These are phyloP conservation scores for Rhyacophila brunnea DNA, from an alignment of 1,140 invertebrate genomes.

Conservation along the genomic window DNA sequence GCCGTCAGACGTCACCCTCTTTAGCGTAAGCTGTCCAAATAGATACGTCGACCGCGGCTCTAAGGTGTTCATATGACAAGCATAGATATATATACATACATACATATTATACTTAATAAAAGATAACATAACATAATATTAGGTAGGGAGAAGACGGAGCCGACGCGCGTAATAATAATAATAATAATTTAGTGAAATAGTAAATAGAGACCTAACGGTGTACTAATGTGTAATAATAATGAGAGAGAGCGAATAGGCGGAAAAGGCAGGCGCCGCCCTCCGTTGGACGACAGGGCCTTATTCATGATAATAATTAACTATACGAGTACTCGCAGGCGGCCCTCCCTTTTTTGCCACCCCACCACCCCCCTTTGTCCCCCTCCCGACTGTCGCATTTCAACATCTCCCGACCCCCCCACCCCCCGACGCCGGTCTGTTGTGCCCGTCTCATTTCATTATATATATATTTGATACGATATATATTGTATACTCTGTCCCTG, in stretches of 20 bases:
- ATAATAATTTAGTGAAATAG: constrained; percentile 10
- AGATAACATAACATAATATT: neutral
- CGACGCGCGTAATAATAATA: constrained; percentile 17
- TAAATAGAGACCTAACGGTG: constrained; percentile 17
- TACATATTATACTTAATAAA: constrained; percentile 28
- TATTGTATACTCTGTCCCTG: constrained; percentile 30
- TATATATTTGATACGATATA: constrained; percentile 2
- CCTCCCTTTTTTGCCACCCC: constrained; percentile 25
- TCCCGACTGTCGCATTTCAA: constrained; percentile 24
- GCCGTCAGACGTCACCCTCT: constrained; percentile 15
- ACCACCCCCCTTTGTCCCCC: constrained; percentile 1
- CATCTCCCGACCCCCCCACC: no score
- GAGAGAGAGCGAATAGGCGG: constrained; percentile 7
- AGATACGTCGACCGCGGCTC: constrained; percentile 16
- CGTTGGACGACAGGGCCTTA: constrained; percentile 29
- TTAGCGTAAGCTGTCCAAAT: constrained; percentile 31
- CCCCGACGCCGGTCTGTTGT: constrained; percentile 7
- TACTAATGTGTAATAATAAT: constrained; percentile 4
- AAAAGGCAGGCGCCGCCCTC: constrained; percentile 5
- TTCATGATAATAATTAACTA: constrained; percentile 30
- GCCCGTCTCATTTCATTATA: constrained; percentile 10
- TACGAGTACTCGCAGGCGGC: constrained; percentile 20
- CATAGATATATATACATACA: constrained; percentile 31
- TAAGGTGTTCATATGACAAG: constrained; percentile 29
- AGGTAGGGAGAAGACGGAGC: constrained; percentile 1